Evolutionary conservation across 2,797 vertebrate species (phyloP), one percentile per base, ranked within the genome.

Genomic region (Tachyglossus aculeatus): DNA sequence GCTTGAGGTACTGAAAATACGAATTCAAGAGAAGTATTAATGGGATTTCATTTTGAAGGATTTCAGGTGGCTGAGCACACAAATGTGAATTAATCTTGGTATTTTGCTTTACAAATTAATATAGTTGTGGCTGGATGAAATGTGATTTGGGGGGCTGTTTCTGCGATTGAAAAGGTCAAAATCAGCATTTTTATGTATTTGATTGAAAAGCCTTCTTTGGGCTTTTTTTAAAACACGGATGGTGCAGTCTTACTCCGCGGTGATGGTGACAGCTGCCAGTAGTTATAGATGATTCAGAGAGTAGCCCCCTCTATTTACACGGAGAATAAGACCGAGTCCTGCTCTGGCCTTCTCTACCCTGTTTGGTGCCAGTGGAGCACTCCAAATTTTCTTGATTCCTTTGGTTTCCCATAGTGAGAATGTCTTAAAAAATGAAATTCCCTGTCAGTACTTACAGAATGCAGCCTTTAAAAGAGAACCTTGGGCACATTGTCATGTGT

Each of bases 81-180:
- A 52, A 59, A 63, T 62, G 69, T 44, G 39, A 71, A 74, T 52
- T 25, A 61, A 58, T 33, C 61, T 40, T 18, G 7, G 38, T 55
- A 9, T 67, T 78, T 67, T 55, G 52, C 74, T 55, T 67, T 65
- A 37, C 54, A 71, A 62, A 67, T 61, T 67, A 65, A 59, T 66
- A 24, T 8, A 34, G 47, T 38, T 57, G 36, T 3, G 0, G 5
- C 36, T 37, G 22, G 29, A 55, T 58, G 38, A 58, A 62, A 47
- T 6, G 61, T 34, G 21, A 5, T 21, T 22, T 57, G 16, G 48
- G 32, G 16, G n/a, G 7, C 38, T 52, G 54, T 33, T 14, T 54
- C 21, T 45, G 55, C 45, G 34, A 34, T 65, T 40, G 9, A 11
- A 74, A 71, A 71, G 61, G 68, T 73, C 51, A 59, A 14, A 47